These are phyloP conservation scores for Nymphalis polychloros DNA, from an alignment of 2,888 invertebrate genomes.

Conservation along the genomic window DNA sequence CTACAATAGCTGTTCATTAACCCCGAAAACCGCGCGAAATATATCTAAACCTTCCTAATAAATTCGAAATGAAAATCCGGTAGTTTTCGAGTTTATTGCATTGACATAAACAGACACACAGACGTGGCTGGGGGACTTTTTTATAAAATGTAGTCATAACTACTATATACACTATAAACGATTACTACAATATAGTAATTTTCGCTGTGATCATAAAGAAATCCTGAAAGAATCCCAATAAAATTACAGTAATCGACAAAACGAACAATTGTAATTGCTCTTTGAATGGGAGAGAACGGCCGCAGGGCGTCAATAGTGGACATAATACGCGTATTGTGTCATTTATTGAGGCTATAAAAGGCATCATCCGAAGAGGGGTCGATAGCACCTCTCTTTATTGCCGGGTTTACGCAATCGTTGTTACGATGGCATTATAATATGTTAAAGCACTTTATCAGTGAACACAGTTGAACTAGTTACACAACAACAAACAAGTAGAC, in stretches of 20 bases:
- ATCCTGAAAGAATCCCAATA: not conserved
- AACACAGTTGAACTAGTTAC: not conserved
- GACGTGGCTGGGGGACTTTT: too few relatives aligned
- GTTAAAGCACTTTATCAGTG: not conserved
- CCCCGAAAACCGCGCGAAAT: too few relatives aligned
- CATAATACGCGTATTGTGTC: not conserved
- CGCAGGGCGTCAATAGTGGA: not conserved
- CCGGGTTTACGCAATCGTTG: conserved; percentile 3
- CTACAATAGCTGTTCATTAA: too few relatives aligned
- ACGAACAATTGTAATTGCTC: not conserved
- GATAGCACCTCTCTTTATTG: conserved; percentile 12
- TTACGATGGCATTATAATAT: conserved; percentile 6
- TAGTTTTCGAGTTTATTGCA: too few relatives aligned
- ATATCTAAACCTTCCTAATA: too few relatives aligned
- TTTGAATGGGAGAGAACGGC: not conserved
- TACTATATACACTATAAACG: too few relatives aligned
- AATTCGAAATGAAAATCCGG: too few relatives aligned
- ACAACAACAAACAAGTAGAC: too few relatives aligned
- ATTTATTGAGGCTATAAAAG: conserved; percentile 19
- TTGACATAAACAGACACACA: too few relatives aligned
- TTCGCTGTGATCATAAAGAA: not conserved
- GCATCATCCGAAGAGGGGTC: conserved; percentile 14
- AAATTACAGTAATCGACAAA: not conserved
- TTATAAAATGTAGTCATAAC: too few relatives aligned
- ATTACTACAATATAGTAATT: too few relatives aligned